Evolutionary conservation across 2,797 vertebrate species (phyloP).

Genomic region (Rhabdomys pumilio): DNA sequence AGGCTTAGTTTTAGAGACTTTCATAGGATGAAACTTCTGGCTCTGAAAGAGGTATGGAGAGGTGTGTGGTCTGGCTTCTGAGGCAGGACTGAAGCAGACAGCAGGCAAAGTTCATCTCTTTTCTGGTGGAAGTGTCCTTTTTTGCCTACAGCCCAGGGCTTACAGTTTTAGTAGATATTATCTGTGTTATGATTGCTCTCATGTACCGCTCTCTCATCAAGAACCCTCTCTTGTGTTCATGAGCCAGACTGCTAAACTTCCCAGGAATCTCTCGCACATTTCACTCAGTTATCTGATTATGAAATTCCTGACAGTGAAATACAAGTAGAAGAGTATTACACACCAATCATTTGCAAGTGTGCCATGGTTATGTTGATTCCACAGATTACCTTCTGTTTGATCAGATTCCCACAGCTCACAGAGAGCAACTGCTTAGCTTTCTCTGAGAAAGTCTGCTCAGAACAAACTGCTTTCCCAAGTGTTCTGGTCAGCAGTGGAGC

Average conservation of each 20-base stretch:
- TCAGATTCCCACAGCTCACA: not conserved
- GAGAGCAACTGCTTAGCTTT: slow-evolving; percentile 11
- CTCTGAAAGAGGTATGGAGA: not conserved
- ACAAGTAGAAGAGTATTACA: not conserved
- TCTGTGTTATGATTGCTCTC: not conserved
- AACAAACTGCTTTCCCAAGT: slow-evolving; percentile 71
- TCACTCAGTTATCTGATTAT: not conserved
- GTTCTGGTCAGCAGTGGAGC: slow-evolving; percentile 62
- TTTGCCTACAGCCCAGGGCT: not conserved
- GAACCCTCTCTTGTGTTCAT: not conserved
- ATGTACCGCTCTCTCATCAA: not conserved
- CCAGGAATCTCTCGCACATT: not conserved
- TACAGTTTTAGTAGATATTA: not conserved
- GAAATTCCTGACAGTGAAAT: not conserved
- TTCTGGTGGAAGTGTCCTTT: not conserved
- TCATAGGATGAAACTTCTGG: too few species aligned
- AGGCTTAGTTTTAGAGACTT: slow-evolving; percentile 39
- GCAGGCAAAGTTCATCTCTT: not conserved
- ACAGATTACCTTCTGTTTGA: slow-evolving; percentile 6
- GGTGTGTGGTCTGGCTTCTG: not conserved
- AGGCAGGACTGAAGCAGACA: not conserved
- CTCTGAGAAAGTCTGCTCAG: slow-evolving; percentile 65
- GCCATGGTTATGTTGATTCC: not conserved
- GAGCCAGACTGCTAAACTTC: not conserved
- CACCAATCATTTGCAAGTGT: not conserved